Percentiles rank a stretch among this genome's conserved stretches.
These are phyloP conservation scores for Aleiodes alternator DNA, from an alignment of 2,888 invertebrate species.

Conservation along the genomic window DNA sequence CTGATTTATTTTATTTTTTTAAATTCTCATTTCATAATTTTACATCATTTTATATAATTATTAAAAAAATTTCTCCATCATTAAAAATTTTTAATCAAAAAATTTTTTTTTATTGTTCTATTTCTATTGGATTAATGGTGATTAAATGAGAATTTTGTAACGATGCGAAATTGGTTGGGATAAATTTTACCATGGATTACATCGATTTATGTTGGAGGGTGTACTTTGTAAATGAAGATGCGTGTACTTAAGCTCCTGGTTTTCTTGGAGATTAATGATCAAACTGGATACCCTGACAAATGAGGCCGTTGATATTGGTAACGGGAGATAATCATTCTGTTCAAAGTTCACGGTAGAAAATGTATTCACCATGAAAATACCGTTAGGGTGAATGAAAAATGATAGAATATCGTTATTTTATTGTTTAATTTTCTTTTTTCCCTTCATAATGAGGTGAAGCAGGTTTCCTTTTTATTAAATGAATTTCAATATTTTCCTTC, in stretches of 20 bases:
- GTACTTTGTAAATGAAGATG: constrained; percentile 19
- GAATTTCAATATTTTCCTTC: no score
- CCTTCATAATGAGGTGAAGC: no score
- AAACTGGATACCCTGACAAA: constrained; percentile 19
- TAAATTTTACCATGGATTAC: constrained; percentile 7
- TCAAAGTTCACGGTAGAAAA: constrained; percentile 5
- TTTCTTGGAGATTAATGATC: constrained; percentile 16
- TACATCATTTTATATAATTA: no score
- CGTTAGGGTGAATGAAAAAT: no score
- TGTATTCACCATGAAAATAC: no score
- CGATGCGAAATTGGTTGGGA: constrained; percentile 27
- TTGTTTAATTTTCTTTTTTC: no score
- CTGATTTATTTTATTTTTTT: no score
- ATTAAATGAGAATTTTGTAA: constrained; percentile 20
- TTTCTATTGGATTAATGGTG: not conserved
- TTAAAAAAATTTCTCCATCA: no score
- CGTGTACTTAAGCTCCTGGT: constrained; percentile 24
- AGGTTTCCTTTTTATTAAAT: no score
- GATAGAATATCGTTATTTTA: no score
- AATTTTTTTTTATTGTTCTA: constrained; percentile 13
- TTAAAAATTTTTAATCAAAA: no score
- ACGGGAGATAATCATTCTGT: constrained; percentile 6
- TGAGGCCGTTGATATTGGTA: constrained; percentile 14
- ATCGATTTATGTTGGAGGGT: constrained; percentile 19
- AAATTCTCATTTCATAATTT: no score